These are phyloP conservation scores for Ceyx margarethae DNA, from an alignment of 2,113 vertebrate species.

Conservation along the genomic window DNA sequence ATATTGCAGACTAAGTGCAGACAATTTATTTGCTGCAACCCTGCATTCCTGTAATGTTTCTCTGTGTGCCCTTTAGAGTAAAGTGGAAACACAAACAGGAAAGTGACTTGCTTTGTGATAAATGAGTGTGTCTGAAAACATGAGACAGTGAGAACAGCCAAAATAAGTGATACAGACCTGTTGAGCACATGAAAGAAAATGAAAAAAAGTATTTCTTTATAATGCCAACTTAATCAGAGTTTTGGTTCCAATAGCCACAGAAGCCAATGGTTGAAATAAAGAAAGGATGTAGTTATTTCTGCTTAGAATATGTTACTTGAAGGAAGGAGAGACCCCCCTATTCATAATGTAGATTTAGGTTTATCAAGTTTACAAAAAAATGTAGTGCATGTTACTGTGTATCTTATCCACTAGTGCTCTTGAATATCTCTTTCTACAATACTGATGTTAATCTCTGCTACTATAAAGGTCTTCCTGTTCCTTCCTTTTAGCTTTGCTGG, in stretches of 20 bases:
- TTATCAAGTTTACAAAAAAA: constrained; percentile 16
- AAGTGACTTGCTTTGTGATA: constrained; percentile 70
- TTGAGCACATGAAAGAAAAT: constrained; percentile 62
- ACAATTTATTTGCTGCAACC: constrained; percentile 68
- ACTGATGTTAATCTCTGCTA: background rate
- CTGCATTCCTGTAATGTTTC: constrained; percentile 70
- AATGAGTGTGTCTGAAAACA: constrained; percentile 69
- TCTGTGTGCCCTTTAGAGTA: constrained; percentile 58
- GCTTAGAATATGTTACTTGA: constrained; percentile 6
- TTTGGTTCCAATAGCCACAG: constrained; percentile 34
- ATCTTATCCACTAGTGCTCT: background rate
- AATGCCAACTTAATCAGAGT: constrained; percentile 62
- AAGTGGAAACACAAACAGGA: constrained; percentile 74
- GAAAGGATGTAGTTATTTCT: constrained; percentile 18
- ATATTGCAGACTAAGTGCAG: constrained; percentile 38
- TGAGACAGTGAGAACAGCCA: constrained; percentile 61
- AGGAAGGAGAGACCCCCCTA: background rate
- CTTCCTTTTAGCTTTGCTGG: background rate
- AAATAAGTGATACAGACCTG: constrained; percentile 56
- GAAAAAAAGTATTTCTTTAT: constrained; percentile 39
- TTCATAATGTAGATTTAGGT: background rate
- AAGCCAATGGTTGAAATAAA: constrained; percentile 3
- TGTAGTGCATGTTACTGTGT: background rate
- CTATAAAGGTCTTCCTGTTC: background rate
- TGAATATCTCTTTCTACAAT: background rate